Evolutionary conservation across 2,797 vertebrate species (phyloP).

Genomic region (Pagetopsis macropterus): DNA sequence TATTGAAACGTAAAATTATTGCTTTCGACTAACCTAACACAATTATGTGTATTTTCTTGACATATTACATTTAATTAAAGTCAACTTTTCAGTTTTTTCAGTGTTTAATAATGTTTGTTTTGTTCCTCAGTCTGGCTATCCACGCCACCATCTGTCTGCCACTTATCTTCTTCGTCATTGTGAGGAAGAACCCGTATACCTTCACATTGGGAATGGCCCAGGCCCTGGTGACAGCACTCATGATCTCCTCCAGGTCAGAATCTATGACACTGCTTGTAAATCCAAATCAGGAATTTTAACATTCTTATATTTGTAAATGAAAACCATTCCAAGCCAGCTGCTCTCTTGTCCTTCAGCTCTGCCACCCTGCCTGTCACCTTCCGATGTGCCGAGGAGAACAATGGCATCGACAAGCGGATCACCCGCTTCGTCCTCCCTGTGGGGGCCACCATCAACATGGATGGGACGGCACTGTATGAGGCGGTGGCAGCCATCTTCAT

Average conservation of each 20-base stretch:
- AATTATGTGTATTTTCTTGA: too few relatives aligned
- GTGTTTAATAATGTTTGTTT: conserved; percentile 1
- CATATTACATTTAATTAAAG: too few relatives aligned
- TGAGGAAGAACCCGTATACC: conserved; percentile 93
- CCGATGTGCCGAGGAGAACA: conserved; percentile 96
- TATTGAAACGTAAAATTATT: too few relatives aligned
- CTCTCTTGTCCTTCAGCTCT: conserved; percentile 82
- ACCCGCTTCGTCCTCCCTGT: conserved; percentile 96
- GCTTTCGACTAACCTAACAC: too few relatives aligned
- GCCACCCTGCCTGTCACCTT: conserved; percentile 97
- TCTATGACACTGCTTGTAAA: not conserved
- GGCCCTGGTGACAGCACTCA: conserved; percentile 94
- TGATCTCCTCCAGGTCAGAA: conserved; percentile 98
- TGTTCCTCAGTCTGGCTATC: conserved; percentile 88
- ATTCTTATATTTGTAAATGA: too few relatives aligned
- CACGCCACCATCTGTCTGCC: conserved; percentile 90
- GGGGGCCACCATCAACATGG: conserved; percentile 99
- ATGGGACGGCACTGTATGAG: conserved; percentile 96
- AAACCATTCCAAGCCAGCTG: not conserved
- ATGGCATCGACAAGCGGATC: conserved; percentile 93
- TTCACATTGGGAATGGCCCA: conserved; percentile 96
- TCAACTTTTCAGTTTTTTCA: too few relatives aligned
- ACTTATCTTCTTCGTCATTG: conserved; percentile 91
- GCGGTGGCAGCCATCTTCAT: conserved; percentile 97
- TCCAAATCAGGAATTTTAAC: not conserved